Base-by-base conservation (phyloP, 2,888 invertebrate genomes). In the Drosophila buzzatii region DNA sequence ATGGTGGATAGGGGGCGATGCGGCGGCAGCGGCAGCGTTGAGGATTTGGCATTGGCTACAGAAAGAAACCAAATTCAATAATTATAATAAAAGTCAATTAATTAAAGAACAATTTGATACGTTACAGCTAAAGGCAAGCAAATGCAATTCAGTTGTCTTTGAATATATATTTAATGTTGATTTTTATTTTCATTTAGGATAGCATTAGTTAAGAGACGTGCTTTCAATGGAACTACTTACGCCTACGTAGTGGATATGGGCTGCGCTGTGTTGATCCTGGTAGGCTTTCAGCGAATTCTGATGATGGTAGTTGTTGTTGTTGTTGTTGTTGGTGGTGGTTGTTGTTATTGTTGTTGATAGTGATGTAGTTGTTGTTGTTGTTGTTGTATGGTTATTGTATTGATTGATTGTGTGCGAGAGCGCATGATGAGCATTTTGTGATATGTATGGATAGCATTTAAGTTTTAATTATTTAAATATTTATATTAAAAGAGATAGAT, bases 221-320 rank as follows among this genome's bases (percentile, higher is more conserved):
- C 78, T 74, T 41, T 77, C 31, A 70, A 84, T 84, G 85, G 76
- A 82, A 88, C 88, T 92, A 96, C 97, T 96, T 95, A 97, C 97
- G 95, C 95, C 97, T 95, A 93, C 97, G 95, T 81, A 96, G 94
- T 84, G 96, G 96, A 93, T 97, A 97, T 66, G 97, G 97, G 93
- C 97, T 97, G 92, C 97, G 96, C 94, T 96, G 97, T 92, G 95
- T 97, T 84, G 97, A 96, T 91, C 96, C 95, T 82, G 97, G 97
- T 93, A 97, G 94, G 93, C 96, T 97, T 94, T 97, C 97, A 89
- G 96, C 97, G 93, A 96, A 96, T 95, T 97, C 97, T 97, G 94
- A 84, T 91, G 82, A 75, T 83, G 64, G 76, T 85, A 68, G 66
- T 73, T 61, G 27, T 27, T 27, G 27, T 27, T 27, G 27, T 37